Evolutionary conservation across 2,113 vertebrate species (phyloP).

Genomic region (Acrocephalus kingi): DNA sequence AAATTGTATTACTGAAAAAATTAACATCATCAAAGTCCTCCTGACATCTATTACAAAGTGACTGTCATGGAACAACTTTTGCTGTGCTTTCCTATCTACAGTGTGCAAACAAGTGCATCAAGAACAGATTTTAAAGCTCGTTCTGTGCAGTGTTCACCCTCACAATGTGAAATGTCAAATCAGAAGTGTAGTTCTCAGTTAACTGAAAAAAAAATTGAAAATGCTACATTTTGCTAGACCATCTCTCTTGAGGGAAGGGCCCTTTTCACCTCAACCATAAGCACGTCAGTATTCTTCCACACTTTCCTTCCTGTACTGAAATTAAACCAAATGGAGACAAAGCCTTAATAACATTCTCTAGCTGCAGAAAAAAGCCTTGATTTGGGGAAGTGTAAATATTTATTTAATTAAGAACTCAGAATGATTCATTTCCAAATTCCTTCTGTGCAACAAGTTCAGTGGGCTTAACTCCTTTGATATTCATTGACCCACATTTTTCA

Average conservation of each 20-base stretch:
- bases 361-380: background rate
- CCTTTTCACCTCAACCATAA: background rate
- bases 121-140: background rate
- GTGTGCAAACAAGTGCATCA: background rate
- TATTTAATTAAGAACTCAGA: background rate
- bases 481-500: conserved; percentile 1
- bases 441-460: background rate
- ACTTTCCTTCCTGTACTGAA: background rate
- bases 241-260: background rate
- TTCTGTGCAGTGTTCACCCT: background rate
- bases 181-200: background rate
- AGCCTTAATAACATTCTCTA: background rate
- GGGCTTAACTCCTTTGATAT: background rate
- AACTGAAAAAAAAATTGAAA: background rate
- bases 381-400: background rate
- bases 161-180: background rate
- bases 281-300: background rate
- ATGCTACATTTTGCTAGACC: background rate
- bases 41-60: background rate
- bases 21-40: background rate
- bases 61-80: rapidly evolving
- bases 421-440: conserved; percentile 28
- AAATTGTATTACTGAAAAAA: background rate
- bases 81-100: background rate
- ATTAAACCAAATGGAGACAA: background rate